These are phyloP conservation scores for Eupithecia insigniata DNA, from an alignment of 2,888 invertebrate species.

Conservation along the genomic window DNA sequence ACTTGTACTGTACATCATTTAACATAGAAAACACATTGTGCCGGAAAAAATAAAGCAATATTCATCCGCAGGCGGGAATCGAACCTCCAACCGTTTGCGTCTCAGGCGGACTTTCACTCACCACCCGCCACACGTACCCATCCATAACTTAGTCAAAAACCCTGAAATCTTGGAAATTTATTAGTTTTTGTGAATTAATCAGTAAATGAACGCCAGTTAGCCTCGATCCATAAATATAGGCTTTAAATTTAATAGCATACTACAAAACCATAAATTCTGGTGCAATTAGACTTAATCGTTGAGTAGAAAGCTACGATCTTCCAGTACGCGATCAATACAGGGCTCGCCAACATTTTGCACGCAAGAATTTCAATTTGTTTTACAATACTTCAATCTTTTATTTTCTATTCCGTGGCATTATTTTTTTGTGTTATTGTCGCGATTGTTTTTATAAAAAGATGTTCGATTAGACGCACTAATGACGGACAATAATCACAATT, in stretches of 20 bases:
- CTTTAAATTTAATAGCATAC: constrained; percentile 60
- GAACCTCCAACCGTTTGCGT: no score
- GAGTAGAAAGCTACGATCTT: constrained; percentile 75
- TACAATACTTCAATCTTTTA: neutral
- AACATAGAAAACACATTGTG: no score
- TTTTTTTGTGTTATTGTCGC: no score
- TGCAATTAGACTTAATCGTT: constrained; percentile 79
- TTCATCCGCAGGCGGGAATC: no score
- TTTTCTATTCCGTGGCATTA: neutral
- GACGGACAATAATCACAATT: no score
- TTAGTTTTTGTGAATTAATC: constrained; percentile 18
- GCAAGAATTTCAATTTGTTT: neutral
- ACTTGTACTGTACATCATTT: no score
- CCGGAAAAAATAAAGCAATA: no score
- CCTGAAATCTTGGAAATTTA: neutral
- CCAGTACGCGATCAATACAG: constrained; percentile 69
- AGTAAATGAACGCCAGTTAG: constrained; percentile 22
- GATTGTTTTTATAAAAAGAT: no score
- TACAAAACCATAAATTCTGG: constrained; percentile 73
- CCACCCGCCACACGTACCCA: no score
- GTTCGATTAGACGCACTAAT: no score
- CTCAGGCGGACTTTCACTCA: no score
- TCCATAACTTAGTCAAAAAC: neutral
- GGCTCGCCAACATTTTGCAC: constrained; percentile 49
- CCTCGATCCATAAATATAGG: constrained; percentile 46